A percentile compares a stretch with the other conserved stretches of the same genome.
These are phyloP conservation scores for Dipodomys ordii DNA, from an alignment of 2,113 vertebrate genomes.

Conservation along the genomic window DNA sequence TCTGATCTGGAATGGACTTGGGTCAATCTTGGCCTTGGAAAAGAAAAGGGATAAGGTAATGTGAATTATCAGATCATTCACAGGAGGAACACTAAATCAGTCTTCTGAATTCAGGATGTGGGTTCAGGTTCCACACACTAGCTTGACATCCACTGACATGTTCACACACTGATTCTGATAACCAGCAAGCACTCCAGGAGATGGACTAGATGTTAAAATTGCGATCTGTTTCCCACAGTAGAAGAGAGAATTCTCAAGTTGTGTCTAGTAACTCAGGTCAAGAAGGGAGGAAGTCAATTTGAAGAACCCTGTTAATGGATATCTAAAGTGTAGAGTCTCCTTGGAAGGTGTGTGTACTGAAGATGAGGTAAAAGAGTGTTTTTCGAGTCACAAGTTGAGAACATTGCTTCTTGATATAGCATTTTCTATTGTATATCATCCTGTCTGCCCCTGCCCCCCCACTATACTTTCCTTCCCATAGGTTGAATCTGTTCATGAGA, in stretches of 20 bases:
- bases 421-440: not conserved
- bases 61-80: not conserved
- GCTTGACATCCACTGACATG: not conserved
- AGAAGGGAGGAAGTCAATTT: not conserved
- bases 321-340: not conserved
- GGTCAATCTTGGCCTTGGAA: constrained; percentile 14
- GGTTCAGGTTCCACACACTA: not conserved
- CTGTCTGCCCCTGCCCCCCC: too few species aligned
- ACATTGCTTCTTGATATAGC: not conserved
- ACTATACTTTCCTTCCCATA: not conserved
- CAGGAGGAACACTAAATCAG: not conserved
- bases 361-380: not conserved
- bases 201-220: constrained; percentile 31
- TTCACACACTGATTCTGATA: not conserved
- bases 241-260: not conserved
- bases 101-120: not conserved
- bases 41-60: not conserved
- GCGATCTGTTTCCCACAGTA: not conserved
- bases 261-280: not conserved
- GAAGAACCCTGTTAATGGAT: not conserved
- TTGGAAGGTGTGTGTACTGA: not conserved
- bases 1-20: not conserved
- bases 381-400: not conserved
- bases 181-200: not conserved
- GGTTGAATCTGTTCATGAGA: too few species aligned